Percentiles rank a stretch among this genome's conserved stretches.
Conservation (phyloP, 1,140 invertebrate genomes). For the Aplysia californica region DNA sequence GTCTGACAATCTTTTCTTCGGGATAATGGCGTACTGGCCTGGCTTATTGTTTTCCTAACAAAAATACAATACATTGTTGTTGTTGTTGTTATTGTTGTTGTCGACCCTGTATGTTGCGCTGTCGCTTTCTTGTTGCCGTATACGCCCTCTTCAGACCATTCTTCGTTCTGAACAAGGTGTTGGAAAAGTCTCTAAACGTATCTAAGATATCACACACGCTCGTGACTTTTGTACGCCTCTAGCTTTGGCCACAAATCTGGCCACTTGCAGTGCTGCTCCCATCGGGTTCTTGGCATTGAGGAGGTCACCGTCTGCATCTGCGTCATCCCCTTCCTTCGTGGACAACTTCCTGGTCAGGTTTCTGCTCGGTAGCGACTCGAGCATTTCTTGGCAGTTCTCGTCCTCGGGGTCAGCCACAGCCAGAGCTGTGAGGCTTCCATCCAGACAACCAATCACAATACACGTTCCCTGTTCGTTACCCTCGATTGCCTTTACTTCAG, state of each 20-base stretch:
- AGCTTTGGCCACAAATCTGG: constrained; percentile 62
- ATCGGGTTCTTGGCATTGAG: constrained; percentile 48
- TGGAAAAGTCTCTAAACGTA: too few relatives aligned
- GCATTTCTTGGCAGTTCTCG: constrained; percentile 53
- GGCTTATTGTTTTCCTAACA: too few relatives aligned
- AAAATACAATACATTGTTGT: too few relatives aligned
- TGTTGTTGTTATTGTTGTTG: too few relatives aligned
- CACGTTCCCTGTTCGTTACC: constrained; percentile 83
- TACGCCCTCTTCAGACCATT: too few relatives aligned
- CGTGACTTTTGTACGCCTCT: constrained; percentile 57
- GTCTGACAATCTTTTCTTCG: too few relatives aligned
- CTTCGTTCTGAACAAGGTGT: too few relatives aligned
- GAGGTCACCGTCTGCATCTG: constrained; percentile 42
- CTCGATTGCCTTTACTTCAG: constrained; percentile 88
- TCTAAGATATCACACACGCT: constrained; percentile 60
- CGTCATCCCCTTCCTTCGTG: constrained; percentile 22
- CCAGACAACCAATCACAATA: constrained; percentile 89
- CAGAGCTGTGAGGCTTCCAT: constrained; percentile 93
- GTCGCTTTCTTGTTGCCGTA: too few relatives aligned
- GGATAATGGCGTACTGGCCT: too few relatives aligned
- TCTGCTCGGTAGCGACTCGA: constrained; percentile 55
- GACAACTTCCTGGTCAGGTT: constrained; percentile 29
- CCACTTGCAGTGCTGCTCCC: constrained; percentile 59
- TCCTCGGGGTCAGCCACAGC: constrained; percentile 84
- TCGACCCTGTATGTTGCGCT: too few relatives aligned